Conservation (phyloP, 2,888 invertebrate species). For the Tinea trinotella region DNA sequence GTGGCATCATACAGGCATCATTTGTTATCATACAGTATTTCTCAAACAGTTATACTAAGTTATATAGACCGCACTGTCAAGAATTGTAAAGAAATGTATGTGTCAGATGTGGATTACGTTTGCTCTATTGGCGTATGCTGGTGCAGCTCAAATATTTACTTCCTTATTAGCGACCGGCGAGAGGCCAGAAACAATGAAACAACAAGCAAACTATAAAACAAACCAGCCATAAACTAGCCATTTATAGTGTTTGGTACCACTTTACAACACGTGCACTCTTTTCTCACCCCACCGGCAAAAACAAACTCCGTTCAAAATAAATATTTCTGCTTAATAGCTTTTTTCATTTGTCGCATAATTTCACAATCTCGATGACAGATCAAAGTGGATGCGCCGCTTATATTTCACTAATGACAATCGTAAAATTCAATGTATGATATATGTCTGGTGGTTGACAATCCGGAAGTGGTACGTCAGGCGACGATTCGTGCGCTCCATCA, state of each 20-base stretch:
- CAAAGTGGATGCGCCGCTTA: slow-evolving; percentile 34
- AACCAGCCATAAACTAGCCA: slow-evolving; percentile 25
- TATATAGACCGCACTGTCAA: too few relatives aligned
- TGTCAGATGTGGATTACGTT: slow-evolving; percentile 6
- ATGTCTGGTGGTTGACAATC: slow-evolving; percentile 27
- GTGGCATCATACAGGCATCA: too few relatives aligned
- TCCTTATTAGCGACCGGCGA: slow-evolving; percentile 54
- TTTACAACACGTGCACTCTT: slow-evolving; percentile 4
- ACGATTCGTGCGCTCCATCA: slow-evolving; percentile 34
- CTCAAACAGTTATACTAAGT: too few relatives aligned
- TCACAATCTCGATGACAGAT: slow-evolving; percentile 29
- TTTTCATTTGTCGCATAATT: slow-evolving; percentile 8
- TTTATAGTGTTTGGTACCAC: slow-evolving; percentile 17
- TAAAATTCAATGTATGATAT: slow-evolving; percentile 34
- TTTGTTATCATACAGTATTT: too few relatives aligned
- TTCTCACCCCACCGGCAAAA: not conserved
- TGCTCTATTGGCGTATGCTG: not conserved
- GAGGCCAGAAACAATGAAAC: slow-evolving; percentile 49
- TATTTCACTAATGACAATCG: slow-evolving; percentile 34
- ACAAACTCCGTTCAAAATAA: not conserved
- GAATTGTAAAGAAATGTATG: not conserved
- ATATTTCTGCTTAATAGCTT: slow-evolving; percentile 12
- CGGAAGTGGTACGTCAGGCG: slow-evolving; percentile 40
- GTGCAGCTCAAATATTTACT: slow-evolving; percentile 60
- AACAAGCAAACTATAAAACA: slow-evolving; percentile 45